A percentile compares a stretch with the other conserved stretches of the same genome.
These are phyloP conservation scores for Petrolisthes manimaculis DNA, from an alignment of 2,888 invertebrate species.

Conservation along the genomic window DNA sequence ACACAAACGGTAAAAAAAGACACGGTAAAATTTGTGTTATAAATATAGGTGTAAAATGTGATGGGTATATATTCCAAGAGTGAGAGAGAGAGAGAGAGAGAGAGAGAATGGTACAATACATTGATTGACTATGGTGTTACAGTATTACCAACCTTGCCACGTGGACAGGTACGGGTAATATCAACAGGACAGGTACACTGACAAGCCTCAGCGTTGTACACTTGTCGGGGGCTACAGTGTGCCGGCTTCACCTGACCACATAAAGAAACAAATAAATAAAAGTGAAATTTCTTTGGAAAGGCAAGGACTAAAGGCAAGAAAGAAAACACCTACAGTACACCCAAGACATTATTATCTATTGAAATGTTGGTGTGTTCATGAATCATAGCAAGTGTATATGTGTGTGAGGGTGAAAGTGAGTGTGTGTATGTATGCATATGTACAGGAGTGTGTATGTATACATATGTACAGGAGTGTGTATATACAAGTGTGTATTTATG, in stretches of 20 bases:
- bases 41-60: neutral
- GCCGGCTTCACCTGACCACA: conserved; percentile 19
- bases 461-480: conserved; percentile 3
- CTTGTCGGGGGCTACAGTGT: conserved; percentile 35
- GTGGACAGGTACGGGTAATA: conserved; percentile 12
- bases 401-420: neutral
- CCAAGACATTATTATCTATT: neutral
- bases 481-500: neutral
- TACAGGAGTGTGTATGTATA: conserved; percentile 10
- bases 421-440: conserved; percentile 15
- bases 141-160: conserved; percentile 38
- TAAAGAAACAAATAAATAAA: no score
- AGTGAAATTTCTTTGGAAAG: no score
- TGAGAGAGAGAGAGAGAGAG: neutral
- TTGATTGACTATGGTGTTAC: neutral
- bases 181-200: conserved; percentile 38
- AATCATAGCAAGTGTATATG: neutral
- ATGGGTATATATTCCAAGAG: no score
- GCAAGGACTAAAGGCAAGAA: no score
- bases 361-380: neutral
- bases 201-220: conserved; percentile 38
- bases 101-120: neutral
- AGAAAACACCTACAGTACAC: no score
- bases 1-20: no score
- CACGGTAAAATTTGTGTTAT: no score